These are phyloP conservation scores for Trichomalopsis sarcophagae DNA, from an alignment of 1,140 invertebrate species.

Conservation along the genomic window DNA sequence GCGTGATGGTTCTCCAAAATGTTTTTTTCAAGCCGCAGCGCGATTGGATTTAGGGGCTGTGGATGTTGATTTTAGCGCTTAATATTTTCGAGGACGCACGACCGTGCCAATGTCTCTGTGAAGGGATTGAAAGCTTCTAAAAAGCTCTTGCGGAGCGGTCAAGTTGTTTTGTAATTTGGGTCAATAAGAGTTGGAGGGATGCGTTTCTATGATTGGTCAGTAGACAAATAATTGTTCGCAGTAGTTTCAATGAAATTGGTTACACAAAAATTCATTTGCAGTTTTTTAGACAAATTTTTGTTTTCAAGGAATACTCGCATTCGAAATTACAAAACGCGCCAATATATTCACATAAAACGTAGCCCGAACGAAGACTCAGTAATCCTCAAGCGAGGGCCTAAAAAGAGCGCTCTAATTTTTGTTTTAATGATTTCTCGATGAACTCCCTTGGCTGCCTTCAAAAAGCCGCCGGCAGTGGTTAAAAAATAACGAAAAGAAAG, in stretches of 20 bases:
- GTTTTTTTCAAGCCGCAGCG: background rate
- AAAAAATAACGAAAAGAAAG: background rate
- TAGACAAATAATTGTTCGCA: too few species aligned
- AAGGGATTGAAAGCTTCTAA: background rate
- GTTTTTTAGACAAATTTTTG: too few species aligned
- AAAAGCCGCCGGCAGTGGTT: background rate
- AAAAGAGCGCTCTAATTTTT: background rate
- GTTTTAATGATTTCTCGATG: background rate
- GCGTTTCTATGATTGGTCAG: too few species aligned
- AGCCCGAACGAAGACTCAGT: background rate
- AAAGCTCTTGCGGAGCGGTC: background rate
- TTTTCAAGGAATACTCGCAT: too few species aligned
- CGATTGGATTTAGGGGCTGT: background rate
- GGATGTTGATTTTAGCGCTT: background rate
- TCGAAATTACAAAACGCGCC: too few species aligned
- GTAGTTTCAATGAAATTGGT: too few species aligned
- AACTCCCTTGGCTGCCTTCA: background rate
- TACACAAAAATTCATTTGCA: too few species aligned
- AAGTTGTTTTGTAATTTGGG: too few species aligned
- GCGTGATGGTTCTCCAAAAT: background rate
- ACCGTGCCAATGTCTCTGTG: too few species aligned
- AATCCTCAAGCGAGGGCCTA: background rate
- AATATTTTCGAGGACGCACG: background rate
- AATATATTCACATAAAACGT: too few species aligned
- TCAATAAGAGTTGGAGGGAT: too few species aligned